These are phyloP conservation scores for Cremastobaeus sp. DNA, from an alignment of 2,888 invertebrate species.

Conservation along the genomic window DNA sequence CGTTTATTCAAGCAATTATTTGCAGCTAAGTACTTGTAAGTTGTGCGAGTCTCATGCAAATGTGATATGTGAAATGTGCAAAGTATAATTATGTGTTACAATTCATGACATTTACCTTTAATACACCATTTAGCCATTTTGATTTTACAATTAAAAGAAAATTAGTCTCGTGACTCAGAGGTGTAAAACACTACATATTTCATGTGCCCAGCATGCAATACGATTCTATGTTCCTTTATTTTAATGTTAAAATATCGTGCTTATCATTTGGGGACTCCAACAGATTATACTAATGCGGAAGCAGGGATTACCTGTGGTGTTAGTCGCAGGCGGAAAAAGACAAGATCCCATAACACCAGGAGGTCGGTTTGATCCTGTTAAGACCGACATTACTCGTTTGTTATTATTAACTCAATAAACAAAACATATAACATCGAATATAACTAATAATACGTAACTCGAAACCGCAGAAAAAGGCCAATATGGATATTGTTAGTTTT, in stretches of 20 bases:
- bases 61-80: no score
- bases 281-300: conserved; percentile 64
- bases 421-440: conserved; percentile 13
- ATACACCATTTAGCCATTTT: no score
- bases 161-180: no score
- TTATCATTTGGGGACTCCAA: conserved; percentile 50
- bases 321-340: conserved; percentile 75
- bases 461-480: neutral
- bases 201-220: conserved; percentile 27
- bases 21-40: no score
- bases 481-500: neutral
- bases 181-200: no score
- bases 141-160: conserved; percentile 5
- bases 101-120: no score
- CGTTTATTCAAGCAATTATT: no score
- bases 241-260: conserved; percentile 28
- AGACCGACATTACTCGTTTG: conserved; percentile 67
- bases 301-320: conserved; percentile 74
- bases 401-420: conserved; percentile 33
- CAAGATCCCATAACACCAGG: conserved; percentile 75
- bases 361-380: conserved; percentile 76
- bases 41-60: no score
- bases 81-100: no score
- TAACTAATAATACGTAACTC: neutral
- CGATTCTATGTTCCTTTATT: conserved; percentile 5